A percentile compares a stretch with the other conserved stretches of the same genome.
These are phyloP conservation scores for Caloenas nicobarica DNA, from an alignment of 2,113 vertebrate species.

Conservation along the genomic window DNA sequence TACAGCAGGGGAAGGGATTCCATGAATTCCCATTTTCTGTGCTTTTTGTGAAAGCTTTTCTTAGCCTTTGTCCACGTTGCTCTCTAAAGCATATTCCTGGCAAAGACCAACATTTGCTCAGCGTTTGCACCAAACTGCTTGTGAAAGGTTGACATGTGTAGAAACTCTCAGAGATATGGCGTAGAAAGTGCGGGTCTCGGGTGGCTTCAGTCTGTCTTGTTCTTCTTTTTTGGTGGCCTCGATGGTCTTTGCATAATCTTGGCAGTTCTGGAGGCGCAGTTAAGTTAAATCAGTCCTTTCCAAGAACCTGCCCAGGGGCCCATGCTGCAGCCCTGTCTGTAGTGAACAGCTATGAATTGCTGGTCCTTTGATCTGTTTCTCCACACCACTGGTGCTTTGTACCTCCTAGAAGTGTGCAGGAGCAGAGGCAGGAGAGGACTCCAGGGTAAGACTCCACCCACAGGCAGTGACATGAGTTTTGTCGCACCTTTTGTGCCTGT, in stretches of 20 bases:
- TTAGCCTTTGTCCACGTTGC: slow-evolving; percentile 58
- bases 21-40: slow-evolving; percentile 61
- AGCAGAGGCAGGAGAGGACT: neutral
- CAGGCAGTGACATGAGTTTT: neutral
- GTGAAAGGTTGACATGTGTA: neutral
- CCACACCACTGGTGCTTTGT: neutral
- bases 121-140: neutral
- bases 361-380: neutral
- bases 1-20: slow-evolving; percentile 57
- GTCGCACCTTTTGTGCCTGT: neutral
- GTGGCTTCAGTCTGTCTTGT: neutral
- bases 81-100: slow-evolving; percentile 59
- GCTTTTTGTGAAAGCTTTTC: slow-evolving; percentile 63
- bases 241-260: neutral
- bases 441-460: neutral
- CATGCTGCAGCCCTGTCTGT: neutral
- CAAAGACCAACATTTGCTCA: slow-evolving; percentile 36
- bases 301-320: neutral
- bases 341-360: neutral
- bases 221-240: neutral
- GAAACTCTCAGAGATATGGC: neutral
- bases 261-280: neutral
- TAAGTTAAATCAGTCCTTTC: neutral
- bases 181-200: neutral
- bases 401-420: neutral